A percentile compares a stretch with the other conserved stretches of the same genome.
Evolutionary conservation across 1,140 invertebrate species (phyloP).

Genomic region (Holcopasites calliopsidis): DNA sequence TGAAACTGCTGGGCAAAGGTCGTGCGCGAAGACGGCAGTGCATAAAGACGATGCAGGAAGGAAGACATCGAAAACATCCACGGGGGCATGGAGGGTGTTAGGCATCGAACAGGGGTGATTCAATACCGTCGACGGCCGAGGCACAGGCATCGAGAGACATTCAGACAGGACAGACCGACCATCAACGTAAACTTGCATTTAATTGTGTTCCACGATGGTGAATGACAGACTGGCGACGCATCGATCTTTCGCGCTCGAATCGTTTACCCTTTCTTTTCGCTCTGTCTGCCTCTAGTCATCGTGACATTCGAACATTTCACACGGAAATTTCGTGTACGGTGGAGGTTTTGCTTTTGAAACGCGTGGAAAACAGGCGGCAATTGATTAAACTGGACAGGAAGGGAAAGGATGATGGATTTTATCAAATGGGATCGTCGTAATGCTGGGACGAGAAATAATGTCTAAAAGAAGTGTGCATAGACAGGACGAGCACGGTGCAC

Average conservation of each 20-base stretch:
- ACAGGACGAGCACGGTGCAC: constrained; percentile 23
- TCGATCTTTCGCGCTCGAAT: constrained; percentile 1
- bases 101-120: constrained; percentile 70
- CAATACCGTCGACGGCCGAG: constrained; percentile 68
- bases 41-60: constrained; percentile 76
- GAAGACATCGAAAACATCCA: constrained; percentile 79
- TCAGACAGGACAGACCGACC: constrained; percentile 68
- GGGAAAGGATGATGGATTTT: no score
- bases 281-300: constrained; percentile 38
- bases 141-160: constrained; percentile 68
- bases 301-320: constrained; percentile 14
- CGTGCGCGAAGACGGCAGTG: constrained; percentile 74
- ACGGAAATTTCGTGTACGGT: no score
- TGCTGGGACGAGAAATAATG: constrained; percentile 1
- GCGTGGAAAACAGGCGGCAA: neutral
- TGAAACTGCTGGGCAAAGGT: constrained; percentile 74
- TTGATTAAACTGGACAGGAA: no score
- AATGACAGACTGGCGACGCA: constrained; percentile 30
- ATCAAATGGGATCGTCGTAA: neutral
- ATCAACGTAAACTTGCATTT: constrained; percentile 66
- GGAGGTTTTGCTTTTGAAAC: no score
- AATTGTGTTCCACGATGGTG: constrained; percentile 47
- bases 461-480: constrained; percentile 43
- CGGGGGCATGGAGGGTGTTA: constrained; percentile 73
- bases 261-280: neutral